Percentiles rank a stretch among this genome's conserved stretches.
Conservation (phyloP, 2,888 invertebrate genomes). For the Schizaphis graminum region DNA sequence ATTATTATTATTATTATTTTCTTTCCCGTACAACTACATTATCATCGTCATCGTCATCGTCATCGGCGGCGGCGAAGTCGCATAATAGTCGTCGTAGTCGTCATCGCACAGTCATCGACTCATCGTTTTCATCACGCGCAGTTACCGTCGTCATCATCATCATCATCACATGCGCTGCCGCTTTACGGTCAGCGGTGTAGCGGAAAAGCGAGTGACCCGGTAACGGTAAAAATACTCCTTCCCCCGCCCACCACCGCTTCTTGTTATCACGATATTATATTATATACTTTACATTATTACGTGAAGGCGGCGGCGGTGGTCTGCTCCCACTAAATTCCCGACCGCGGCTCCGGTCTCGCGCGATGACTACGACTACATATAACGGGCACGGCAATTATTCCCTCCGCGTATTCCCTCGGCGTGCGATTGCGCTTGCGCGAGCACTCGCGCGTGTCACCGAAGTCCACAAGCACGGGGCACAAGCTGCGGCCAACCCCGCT, state of each 20-base stretch:
- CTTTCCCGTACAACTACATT: conserved; percentile 30
- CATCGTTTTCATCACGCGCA: conserved; percentile 18
- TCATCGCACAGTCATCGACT: conserved; percentile 5
- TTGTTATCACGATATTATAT: conserved; percentile 2
- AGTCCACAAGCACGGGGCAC: conserved; percentile 59
- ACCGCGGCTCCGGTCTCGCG: neutral
- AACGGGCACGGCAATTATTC: conserved; percentile 55
- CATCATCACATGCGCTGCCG: neutral
- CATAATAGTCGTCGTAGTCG: conserved; percentile 11
- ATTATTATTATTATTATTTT: conserved; percentile 49
- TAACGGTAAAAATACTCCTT: conserved; percentile 60
- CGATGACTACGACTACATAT: conserved; percentile 28
- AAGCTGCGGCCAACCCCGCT: neutral
- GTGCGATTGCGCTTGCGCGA: neutral
- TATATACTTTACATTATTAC: conserved; percentile 16
- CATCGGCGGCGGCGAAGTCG: neutral
- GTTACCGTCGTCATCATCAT: neutral
- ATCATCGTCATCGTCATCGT: conserved; percentile 13
- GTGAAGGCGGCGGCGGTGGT: neutral
- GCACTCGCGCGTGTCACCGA: conserved; percentile 33
- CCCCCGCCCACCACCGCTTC: neutral
- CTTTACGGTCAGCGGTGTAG: conserved; percentile 56
- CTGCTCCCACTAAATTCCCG: conserved; percentile 25
- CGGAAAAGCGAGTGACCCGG: conserved; percentile 65
- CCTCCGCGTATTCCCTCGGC: neutral